Conservation (phyloP, 2,888 invertebrate species). For the Abrostola tripartita region DNA sequence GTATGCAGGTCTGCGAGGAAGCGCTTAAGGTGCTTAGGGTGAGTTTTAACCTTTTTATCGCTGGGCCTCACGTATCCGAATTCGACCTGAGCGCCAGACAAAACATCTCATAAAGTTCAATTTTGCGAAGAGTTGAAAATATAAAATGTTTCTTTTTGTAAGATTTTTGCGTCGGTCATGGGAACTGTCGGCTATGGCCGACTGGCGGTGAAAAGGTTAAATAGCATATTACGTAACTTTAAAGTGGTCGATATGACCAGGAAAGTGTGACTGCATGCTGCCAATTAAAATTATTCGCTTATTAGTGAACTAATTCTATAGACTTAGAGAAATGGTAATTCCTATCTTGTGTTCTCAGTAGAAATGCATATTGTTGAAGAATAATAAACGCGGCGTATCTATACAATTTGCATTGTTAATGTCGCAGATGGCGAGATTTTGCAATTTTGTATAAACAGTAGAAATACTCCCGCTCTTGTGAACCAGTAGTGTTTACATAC, state of each 20-base stretch:
- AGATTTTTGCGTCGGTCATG: constrained; percentile 32
- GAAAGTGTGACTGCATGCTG: constrained; percentile 44
- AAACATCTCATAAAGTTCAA: constrained; percentile 15
- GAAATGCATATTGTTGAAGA: constrained; percentile 21
- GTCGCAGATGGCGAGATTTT: constrained; percentile 31
- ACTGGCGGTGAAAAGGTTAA: constrained; percentile 52
- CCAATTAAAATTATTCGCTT: constrained; percentile 27
- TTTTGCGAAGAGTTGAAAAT: constrained; percentile 29
- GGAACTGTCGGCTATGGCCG: constrained; percentile 52
- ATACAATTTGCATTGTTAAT: constrained; percentile 24
- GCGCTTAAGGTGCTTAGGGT: constrained; percentile 98
- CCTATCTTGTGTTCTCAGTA: constrained; percentile 8
- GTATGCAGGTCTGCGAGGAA: constrained; percentile 99
- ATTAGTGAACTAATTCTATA: constrained; percentile 40
- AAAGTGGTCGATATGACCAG: constrained; percentile 36
- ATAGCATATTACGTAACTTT: constrained; percentile 30
- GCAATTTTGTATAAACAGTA: constrained; percentile 35
- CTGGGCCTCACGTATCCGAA: constrained; percentile 41
- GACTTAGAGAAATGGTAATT: constrained; percentile 8
- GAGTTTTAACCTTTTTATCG: constrained; percentile 76
- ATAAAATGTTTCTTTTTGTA: constrained; percentile 21
- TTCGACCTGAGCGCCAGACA: constrained; percentile 42
- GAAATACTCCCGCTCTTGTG: constrained; percentile 43
- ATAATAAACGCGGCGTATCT: constrained; percentile 24
- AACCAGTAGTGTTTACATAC: constrained; percentile 30